Percentiles rank a stretch among this genome's conserved stretches.
These are phyloP conservation scores for Hoplostethus atlanticus DNA, from an alignment of 2,797 vertebrate genomes.

Conservation along the genomic window DNA sequence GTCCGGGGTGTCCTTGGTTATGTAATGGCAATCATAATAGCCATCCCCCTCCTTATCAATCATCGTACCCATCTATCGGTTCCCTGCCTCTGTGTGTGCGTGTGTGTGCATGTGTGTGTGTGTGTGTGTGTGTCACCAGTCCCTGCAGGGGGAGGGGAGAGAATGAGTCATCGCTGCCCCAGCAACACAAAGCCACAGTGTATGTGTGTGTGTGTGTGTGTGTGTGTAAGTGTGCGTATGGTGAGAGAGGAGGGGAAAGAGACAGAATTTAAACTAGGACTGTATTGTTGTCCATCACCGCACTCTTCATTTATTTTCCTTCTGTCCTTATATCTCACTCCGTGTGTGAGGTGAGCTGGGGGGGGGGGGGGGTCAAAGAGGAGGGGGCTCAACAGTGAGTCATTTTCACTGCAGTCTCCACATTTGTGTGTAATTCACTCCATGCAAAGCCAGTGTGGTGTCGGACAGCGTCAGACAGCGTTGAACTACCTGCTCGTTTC, in stretches of 20 bases:
- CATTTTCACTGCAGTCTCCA: constrained; percentile 31
- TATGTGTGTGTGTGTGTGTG: constrained; percentile 20
- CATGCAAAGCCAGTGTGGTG: constrained; percentile 13
- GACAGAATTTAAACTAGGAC: constrained; percentile 14
- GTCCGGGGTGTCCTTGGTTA: constrained; percentile 58
- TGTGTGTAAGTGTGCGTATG: constrained; percentile 10
- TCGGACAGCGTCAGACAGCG: not conserved
- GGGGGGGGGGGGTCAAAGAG: constrained; percentile 38
- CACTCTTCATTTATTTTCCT: constrained; percentile 20
- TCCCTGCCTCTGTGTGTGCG: constrained; percentile 3
- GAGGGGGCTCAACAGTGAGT: constrained; percentile 51
- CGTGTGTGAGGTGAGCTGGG: constrained; percentile 26
- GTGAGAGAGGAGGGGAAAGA: not conserved
- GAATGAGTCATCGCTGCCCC: constrained; percentile 71
- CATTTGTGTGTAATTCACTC: constrained; percentile 23
- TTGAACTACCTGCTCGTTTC: constrained; percentile 16
- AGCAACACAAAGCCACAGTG: constrained; percentile 47
- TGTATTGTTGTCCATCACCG: constrained; percentile 1
- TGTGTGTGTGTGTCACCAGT: constrained; percentile 49
- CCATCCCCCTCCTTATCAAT: constrained; percentile 60
- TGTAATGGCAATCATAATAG: constrained; percentile 53
- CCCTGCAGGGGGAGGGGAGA: constrained; percentile 33
- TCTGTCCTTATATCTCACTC: constrained; percentile 26
- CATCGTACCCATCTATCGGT: constrained; percentile 44
- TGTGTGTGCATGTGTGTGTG: constrained; percentile 26